Base-by-base conservation (phyloP, 2,797 vertebrate species). In the Pristis pectinata region DNA sequence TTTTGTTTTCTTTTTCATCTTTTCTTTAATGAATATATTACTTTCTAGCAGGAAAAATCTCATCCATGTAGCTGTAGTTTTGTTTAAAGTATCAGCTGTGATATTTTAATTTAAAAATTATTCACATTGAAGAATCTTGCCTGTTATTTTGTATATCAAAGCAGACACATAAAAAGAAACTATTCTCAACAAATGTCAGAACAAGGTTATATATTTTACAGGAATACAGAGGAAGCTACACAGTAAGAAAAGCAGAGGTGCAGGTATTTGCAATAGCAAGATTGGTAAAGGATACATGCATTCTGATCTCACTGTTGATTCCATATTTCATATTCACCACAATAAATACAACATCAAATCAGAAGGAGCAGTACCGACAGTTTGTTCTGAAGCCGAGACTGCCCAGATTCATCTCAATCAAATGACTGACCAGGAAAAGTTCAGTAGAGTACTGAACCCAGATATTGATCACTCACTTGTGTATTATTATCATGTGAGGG, bases 81-180 rank as follows among this genome's bases (percentile, higher is more conserved):
- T 64, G 30, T 64, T 91, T 2, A n/a, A 64, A 92, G n/a, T 19
- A 41, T 92, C 64, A 37, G n/a, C 34, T 17, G 17, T 70, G n/a
- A 92, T 30, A 67, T 22, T 41, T 67, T 91, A 56, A 41, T 74
- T 53, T 49, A 1, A 74, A 70, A 93, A 49, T 30, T 49, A 30
- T 93, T 53, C 44, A 74, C 74, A 74, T 30, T 49, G 67, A 93
- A 34, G 93, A 74, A 34, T 13, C 10, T 74, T 53, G 44, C 37
- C 70, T 44, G n/a, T 67, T 24, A 70, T 93, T 93, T 27, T 93
- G 72, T 93, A 74, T 72, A 93, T 72, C 41, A 72, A 93, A 93
- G 64, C 67, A 44, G 27, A 49, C 41, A 44, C 9, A 93, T 72
- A 41, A 72, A 70, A 70, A 24, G 30, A 70, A 74, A 53, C 64